Evolutionary conservation across 2,888 invertebrate genomes (phyloP).

Genomic region (Merodon equestris): DNA sequence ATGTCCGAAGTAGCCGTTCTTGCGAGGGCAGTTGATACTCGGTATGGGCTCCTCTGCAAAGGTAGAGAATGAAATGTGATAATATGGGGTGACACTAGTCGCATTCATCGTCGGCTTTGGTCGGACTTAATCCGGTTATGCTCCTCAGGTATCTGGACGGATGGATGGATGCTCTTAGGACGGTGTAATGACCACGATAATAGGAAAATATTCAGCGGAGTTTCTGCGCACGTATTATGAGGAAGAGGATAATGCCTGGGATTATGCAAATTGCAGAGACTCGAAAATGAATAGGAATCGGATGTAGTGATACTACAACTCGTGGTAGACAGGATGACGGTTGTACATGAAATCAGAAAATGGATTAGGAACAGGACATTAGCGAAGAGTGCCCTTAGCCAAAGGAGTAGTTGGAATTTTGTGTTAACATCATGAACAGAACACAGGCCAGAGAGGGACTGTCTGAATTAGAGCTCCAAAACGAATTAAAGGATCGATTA

Average conservation of each 20-base stretch:
- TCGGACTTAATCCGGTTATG: not conserved
- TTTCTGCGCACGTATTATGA: slow-evolving; percentile 9
- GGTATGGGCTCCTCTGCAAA: slow-evolving; percentile 85
- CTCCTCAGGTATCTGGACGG: not conserved
- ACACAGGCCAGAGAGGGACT: too few species aligned
- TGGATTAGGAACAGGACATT: too few species aligned
- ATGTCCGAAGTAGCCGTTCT: slow-evolving; percentile 93
- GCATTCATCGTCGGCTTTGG: too few species aligned
- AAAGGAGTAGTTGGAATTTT: too few species aligned
- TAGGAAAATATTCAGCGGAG: slow-evolving; percentile 6
- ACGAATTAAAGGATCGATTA: too few species aligned
- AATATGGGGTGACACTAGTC: too few species aligned
- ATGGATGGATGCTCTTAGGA: not conserved
- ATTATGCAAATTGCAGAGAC: slow-evolving; percentile 8
- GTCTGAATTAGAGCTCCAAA: too few species aligned
- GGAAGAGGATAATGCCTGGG: not conserved
- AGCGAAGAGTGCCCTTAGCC: too few species aligned
- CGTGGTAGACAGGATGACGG: too few species aligned
- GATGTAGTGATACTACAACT: too few species aligned
- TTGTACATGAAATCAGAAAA: too few species aligned
- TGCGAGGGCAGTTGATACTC: slow-evolving; percentile 86
- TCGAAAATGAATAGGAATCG: slow-evolving; percentile 1
- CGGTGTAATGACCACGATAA: slow-evolving; percentile 14
- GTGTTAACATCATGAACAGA: too few species aligned
- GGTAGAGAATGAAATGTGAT: slow-evolving; percentile 25